A percentile compares a stretch with the other conserved stretches of the same genome.
phyloP scores from a whole-genome alignment of 2,888 invertebrate genomes.

The Copidosoma aretas region DNA sequence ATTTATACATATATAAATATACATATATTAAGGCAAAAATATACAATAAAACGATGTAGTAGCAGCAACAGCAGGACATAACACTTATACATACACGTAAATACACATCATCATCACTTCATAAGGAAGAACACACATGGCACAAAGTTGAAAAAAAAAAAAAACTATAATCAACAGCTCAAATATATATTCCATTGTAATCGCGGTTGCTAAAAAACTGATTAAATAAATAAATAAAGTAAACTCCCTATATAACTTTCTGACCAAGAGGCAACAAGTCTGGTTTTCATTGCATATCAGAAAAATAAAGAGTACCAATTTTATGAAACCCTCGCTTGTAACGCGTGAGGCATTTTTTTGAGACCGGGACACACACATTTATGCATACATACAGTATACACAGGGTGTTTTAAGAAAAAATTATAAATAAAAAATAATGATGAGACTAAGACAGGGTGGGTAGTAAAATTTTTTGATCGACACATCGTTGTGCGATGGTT shows the following conservation, averaged over 20 bases:
- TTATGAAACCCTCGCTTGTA: too few species aligned
- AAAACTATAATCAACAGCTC: too few species aligned
- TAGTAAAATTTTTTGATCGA: slow-evolving; percentile 46
- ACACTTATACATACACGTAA: slow-evolving; percentile 21
- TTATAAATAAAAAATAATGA: too few species aligned
- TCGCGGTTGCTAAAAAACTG: too few species aligned
- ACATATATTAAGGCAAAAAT: slow-evolving; percentile 13
- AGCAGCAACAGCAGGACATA: not conserved
- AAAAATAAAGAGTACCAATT: too few species aligned
- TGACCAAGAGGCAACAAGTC: slow-evolving; percentile 58
- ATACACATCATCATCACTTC: slow-evolving; percentile 11
- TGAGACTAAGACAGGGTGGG: slow-evolving; percentile 25
- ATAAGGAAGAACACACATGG: slow-evolving; percentile 30
- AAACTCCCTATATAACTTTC: too few species aligned
- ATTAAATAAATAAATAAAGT: too few species aligned
- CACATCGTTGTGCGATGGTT: slow-evolving; percentile 50
- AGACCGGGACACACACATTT: too few species aligned
- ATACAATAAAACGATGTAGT: slow-evolving; percentile 11
- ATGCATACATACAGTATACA: too few species aligned
- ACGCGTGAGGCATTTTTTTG: too few species aligned
- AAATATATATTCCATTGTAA: too few species aligned
- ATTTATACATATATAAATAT: slow-evolving; percentile 35
- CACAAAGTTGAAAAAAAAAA: too few species aligned
- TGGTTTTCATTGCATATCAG: slow-evolving; percentile 61
- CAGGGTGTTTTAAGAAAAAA: slow-evolving; percentile 29